Conservation (phyloP, 2,113 vertebrate species). For the Propithecus coquereli region DNA sequence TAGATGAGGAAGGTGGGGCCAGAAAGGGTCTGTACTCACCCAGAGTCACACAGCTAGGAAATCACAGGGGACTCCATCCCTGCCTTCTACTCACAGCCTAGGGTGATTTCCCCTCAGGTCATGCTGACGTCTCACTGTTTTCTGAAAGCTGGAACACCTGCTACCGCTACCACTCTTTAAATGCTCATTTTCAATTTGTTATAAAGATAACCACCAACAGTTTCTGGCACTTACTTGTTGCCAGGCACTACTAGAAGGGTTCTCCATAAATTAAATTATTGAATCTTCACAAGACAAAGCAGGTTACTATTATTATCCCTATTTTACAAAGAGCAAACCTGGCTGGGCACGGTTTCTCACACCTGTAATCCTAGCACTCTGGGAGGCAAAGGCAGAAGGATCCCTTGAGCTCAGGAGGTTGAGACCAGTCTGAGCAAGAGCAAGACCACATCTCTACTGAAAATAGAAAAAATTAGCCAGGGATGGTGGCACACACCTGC, state of each 20-base stretch:
- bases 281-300: not conserved
- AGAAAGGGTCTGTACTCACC: not conserved
- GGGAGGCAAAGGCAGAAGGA: no score
- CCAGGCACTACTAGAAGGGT: not conserved
- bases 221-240: conserved; percentile 19
- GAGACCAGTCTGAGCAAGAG: no score
- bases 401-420: no score
- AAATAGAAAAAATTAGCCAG: no score
- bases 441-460: no score
- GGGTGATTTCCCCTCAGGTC: not conserved
- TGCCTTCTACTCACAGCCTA: not conserved
- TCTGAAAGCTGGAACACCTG: not conserved
- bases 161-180: not conserved
- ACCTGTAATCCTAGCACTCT: no score
- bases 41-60: not conserved
- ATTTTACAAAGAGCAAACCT: not conserved
- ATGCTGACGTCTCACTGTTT: not conserved
- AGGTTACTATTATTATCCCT: not conserved
- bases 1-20: not conserved
- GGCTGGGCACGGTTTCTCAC: no score
- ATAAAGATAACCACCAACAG: not conserved
- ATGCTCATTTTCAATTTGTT: not conserved
- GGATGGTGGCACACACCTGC: no score
- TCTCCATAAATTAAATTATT: not conserved
- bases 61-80: not conserved